Base-by-base conservation (phyloP, 2,797 vertebrate genomes). In the Uromys caudimaculatus region DNA sequence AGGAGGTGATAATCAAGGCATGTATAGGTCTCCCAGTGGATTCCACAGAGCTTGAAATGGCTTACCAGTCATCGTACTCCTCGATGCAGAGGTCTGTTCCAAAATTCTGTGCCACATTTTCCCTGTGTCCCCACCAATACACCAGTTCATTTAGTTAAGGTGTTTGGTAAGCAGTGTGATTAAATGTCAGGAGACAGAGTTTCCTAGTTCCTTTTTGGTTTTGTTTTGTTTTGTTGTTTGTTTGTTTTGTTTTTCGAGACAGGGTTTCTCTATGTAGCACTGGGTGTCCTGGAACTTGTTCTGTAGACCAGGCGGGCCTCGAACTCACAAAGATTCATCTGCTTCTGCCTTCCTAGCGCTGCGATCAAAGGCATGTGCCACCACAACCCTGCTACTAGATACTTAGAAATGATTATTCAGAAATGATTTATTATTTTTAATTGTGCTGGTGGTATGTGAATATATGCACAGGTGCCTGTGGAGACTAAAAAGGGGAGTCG, bases 171-270 rank as follows among this genome's bases (percentile, higher is more conserved):
- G 19, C 29, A 52, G 21, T 38, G 77, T 58, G 47, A 85, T 3
- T 6, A 47, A 64, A n/a, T 29, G 73, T 60, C 44, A 76, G 14
- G 44, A 38, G 35, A 64, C 38, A 35, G 50, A 73, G 27, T 4
- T 38, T 71, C 35, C 47, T 87, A 29, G 85, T 27, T 50, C 19
- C 32, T 52, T 85, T 67, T 11, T 58, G 6, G 16, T 50, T 52
- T 6, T 54, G 3, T 32, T n/a, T 23, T 21, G 21, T 2, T 54
- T 27, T 14, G 4, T 6, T 56, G 0, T 44, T 29, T 29, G 0
- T 52, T 23, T 35, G 4, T 8, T 17, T 62, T 35, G 44, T 44
- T 47, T 35, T 64, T 84, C 11, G 38, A 83, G 16, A 83, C 27
- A 83, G 38, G 19, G n/a, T 21, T 84, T 84, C 41, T 47, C 82